A percentile compares a stretch with the other conserved stretches of the same genome.
phyloP scores from a whole-genome alignment of 2,113 vertebrate species.

The Cyanoramphus novaezelandiae region DNA sequence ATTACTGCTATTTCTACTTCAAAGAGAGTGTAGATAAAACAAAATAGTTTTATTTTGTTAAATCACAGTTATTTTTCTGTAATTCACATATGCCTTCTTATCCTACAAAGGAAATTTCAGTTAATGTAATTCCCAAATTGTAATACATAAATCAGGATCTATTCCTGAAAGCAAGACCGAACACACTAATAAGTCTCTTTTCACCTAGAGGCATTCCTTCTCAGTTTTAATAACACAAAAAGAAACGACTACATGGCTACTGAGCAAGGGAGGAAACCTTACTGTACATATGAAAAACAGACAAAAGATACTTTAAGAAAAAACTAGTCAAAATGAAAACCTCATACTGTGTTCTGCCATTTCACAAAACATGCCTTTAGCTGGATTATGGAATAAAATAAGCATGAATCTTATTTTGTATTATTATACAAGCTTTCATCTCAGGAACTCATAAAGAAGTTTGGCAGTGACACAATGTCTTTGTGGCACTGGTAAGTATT shows the following conservation, averaged over 20 bases:
- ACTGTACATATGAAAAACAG: background rate
- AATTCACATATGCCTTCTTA: background rate
- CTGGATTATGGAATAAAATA: slow-evolving; percentile 16
- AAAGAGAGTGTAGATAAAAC: background rate
- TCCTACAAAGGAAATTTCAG: background rate
- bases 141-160: background rate
- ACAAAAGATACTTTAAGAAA: background rate
- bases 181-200: slow-evolving; percentile 17
- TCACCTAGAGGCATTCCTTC: slow-evolving; percentile 29
- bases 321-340: slow-evolving; percentile 21
- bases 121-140: slow-evolving; percentile 30
- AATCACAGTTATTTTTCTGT: background rate
- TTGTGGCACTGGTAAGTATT: background rate
- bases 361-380: background rate
- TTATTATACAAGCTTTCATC: background rate
- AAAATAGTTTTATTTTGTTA: slow-evolving; percentile 3
- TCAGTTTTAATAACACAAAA: slow-evolving; percentile 66
- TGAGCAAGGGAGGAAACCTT: slow-evolving; percentile 8
- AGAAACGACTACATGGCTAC: background rate
- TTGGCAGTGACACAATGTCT: background rate
- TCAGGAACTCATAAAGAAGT: background rate
- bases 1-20: background rate
- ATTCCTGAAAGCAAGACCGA: slow-evolving; percentile 20
- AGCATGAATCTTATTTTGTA: background rate
- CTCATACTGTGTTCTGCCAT: background rate